These are phyloP conservation scores for Silurus meridionalis DNA, from an alignment of 2,113 vertebrate genomes.

Conservation along the genomic window DNA sequence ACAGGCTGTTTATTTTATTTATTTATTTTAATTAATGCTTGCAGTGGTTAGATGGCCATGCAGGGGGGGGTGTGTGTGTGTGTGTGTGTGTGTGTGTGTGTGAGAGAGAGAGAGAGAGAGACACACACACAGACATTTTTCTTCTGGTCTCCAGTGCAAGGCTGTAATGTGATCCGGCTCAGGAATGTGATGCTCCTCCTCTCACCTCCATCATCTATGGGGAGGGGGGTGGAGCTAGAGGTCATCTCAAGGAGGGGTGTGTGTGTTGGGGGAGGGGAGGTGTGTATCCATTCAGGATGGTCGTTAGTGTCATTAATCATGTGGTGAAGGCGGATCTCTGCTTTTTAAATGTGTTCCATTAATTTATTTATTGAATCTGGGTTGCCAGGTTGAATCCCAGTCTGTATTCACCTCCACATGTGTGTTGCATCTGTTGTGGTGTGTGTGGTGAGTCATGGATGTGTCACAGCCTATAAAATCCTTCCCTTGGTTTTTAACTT, in stretches of 20 bases:
- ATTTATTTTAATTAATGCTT: neutral
- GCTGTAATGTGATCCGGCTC: conserved; percentile 66
- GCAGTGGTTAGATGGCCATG: neutral
- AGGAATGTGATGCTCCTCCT: conserved; percentile 64
- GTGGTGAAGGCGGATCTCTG: neutral
- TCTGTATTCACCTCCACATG: neutral
- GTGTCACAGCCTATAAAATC: neutral
- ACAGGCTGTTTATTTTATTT: too few relatives aligned
- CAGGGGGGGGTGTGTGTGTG: neutral
- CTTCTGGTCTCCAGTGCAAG: neutral
- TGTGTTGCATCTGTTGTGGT: neutral
- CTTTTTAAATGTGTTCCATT: neutral
- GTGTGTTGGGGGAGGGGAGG: neutral
- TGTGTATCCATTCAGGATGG: neutral
- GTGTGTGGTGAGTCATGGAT: neutral
- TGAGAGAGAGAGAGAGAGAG: neutral
- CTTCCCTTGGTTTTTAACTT: neutral
- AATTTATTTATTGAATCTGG: conserved; percentile 6
- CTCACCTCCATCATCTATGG: conserved; percentile 63
- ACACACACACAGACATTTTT: neutral
- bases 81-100: neutral
- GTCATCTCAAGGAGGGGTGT: conserved; percentile 20
- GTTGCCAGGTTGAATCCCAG: neutral
- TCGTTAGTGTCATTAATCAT: conserved; percentile 3
- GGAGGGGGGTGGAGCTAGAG: conserved; percentile 65